Conservation (phyloP, 2,113 vertebrate species). For the Oncorhynchus kisutch region DNA sequence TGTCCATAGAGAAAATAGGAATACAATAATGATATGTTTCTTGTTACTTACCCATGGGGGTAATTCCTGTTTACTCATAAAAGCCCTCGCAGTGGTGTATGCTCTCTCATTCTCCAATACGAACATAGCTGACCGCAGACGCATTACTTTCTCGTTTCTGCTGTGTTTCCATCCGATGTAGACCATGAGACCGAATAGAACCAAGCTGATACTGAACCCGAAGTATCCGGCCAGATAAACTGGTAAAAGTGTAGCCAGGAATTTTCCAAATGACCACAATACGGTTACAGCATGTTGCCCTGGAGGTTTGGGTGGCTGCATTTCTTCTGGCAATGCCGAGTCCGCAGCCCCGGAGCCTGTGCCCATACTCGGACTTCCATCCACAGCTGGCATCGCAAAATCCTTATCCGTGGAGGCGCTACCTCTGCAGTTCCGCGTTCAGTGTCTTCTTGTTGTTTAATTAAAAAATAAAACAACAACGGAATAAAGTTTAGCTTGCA, state of each 20-base stretch:
- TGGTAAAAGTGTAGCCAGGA: slow-evolving; percentile 77
- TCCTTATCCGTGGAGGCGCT: neutral
- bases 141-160: slow-evolving; percentile 73
- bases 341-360: slow-evolving; percentile 21
- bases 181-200: slow-evolving; percentile 79
- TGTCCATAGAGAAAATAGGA: no score
- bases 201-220: slow-evolving; percentile 79
- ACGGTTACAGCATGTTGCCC: slow-evolving; percentile 65
- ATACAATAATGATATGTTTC: neutral
- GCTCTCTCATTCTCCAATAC: slow-evolving; percentile 78
- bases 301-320: slow-evolving; percentile 39
- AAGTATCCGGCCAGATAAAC: slow-evolving; percentile 86
- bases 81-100: slow-evolving; percentile 67
- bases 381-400: slow-evolving; percentile 57
- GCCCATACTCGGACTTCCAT: slow-evolving; percentile 46
- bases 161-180: slow-evolving; percentile 85
- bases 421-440: slow-evolving; percentile 3
- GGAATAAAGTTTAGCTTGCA: no score
- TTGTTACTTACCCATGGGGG: slow-evolving; percentile 81
- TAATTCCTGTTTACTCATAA: slow-evolving; percentile 73
- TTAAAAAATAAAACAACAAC: neutral
- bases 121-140: slow-evolving; percentile 77
- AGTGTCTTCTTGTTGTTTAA: neutral
- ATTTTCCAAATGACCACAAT: slow-evolving; percentile 79
- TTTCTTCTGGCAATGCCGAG: slow-evolving; percentile 34